Conservation (phyloP, 2,888 invertebrate genomes). For the Melanostoma mellinum region DNA sequence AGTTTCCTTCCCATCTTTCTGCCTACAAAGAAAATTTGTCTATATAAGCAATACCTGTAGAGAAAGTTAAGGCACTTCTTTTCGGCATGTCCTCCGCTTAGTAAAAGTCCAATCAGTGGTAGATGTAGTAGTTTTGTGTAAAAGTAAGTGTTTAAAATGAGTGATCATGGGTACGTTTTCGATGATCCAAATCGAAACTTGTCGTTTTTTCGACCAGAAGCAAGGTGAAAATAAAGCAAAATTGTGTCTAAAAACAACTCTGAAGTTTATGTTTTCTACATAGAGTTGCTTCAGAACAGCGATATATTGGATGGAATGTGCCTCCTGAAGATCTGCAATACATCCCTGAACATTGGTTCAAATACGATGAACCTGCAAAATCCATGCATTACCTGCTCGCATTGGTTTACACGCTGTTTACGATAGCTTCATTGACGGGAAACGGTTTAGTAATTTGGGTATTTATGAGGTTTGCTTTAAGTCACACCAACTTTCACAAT, state of each 20-base stretch:
- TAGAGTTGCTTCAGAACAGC: slow-evolving; percentile 68
- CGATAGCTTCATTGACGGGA: slow-evolving; percentile 88
- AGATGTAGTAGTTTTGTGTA: slow-evolving; percentile 31
- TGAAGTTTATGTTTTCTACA: too few relatives aligned
- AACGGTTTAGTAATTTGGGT: slow-evolving; percentile 94
- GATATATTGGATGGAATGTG: slow-evolving; percentile 89
- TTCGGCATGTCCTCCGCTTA: slow-evolving; percentile 11
- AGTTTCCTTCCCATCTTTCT: background rate
- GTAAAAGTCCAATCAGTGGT: slow-evolving; percentile 13
- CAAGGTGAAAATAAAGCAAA: slow-evolving; percentile 36
- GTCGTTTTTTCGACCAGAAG: slow-evolving; percentile 52
- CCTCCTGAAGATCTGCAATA: slow-evolving; percentile 89
- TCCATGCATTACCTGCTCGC: slow-evolving; percentile 91
- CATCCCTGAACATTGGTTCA: slow-evolving; percentile 92
- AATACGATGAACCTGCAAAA: slow-evolving; percentile 90
- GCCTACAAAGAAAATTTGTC: slow-evolving; percentile 13
- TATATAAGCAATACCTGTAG: slow-evolving; percentile 38
- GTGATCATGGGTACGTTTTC: slow-evolving; percentile 11
- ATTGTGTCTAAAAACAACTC: too few relatives aligned
- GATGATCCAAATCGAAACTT: slow-evolving; percentile 40
- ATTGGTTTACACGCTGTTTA: slow-evolving; percentile 89
- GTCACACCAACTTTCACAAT: background rate
- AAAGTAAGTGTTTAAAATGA: slow-evolving; percentile 26
- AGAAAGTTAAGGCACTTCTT: background rate
- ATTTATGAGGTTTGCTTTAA: slow-evolving; percentile 81